Conservation (phyloP, 2,888 invertebrate genomes). For the Hoplodrina blanda region DNA sequence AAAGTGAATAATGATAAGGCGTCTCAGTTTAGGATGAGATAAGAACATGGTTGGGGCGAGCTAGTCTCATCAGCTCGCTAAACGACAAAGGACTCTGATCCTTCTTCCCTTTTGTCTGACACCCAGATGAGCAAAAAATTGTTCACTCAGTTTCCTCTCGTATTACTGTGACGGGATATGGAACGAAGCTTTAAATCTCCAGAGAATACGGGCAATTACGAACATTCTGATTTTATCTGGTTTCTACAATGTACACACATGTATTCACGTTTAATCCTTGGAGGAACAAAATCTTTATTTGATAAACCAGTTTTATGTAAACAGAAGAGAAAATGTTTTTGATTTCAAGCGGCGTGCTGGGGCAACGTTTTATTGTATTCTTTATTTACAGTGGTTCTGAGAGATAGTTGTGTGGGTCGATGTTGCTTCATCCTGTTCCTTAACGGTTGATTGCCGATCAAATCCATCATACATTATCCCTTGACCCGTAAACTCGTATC, state of each 20-base stretch:
- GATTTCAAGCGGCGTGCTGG: slow-evolving; percentile 37
- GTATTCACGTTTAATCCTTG: slow-evolving; percentile 44
- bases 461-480: slow-evolving; percentile 65
- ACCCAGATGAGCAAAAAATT: slow-evolving; percentile 73
- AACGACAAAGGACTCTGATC: slow-evolving; percentile 79
- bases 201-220: slow-evolving; percentile 65
- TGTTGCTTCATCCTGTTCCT: slow-evolving; percentile 54
- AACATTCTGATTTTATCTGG: slow-evolving; percentile 65
- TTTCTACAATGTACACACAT: slow-evolving; percentile 58
- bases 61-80: slow-evolving; percentile 77
- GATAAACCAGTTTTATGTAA: slow-evolving; percentile 48
- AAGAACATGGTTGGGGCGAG: slow-evolving; percentile 64
- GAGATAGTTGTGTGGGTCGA: slow-evolving; percentile 30
- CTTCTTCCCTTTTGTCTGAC: slow-evolving; percentile 73
- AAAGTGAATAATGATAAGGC: slow-evolving; percentile 8
- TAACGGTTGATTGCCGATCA: slow-evolving; percentile 67
- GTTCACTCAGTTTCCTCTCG: slow-evolving; percentile 64
- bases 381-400: slow-evolving; percentile 39
- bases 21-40: slow-evolving; percentile 54
- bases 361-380: slow-evolving; percentile 33
- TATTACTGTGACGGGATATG: slow-evolving; percentile 59
- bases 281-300: slow-evolving; percentile 54
- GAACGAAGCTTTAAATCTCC: slow-evolving; percentile 63
- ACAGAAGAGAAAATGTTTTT: slow-evolving; percentile 47
- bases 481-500: slow-evolving; percentile 61